Conservation (phyloP, 2,113 vertebrate species). For the Sinocyclocheilus anophthalmus region DNA sequence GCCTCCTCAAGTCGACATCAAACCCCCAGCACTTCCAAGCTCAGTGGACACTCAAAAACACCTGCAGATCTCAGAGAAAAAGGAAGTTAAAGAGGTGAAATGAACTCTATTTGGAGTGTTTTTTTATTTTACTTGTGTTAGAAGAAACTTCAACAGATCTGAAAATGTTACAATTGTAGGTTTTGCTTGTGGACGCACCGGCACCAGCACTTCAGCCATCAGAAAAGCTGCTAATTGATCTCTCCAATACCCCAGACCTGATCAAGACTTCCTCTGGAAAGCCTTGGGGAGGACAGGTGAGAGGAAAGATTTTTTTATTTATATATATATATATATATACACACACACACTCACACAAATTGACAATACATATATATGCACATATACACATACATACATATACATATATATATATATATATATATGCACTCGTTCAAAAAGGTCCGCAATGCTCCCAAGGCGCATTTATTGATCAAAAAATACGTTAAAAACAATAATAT, state of each 20-base stretch:
- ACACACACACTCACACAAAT: too few species aligned
- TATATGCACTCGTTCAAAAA: neutral
- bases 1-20: neutral
- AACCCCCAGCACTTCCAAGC: constrained; percentile 41
- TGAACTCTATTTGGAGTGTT: neutral
- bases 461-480: neutral
- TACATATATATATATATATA: neutral
- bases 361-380: too few species aligned
- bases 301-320: neutral
- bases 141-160: neutral
- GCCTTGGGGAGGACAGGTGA: constrained; percentile 62
- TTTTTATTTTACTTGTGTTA: neutral
- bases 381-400: too few species aligned
- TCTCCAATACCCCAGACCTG: constrained; percentile 76
- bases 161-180: constrained; percentile 55
- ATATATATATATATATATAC: too few species aligned
- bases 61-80: constrained; percentile 36
- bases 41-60: constrained; percentile 42
- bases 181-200: constrained; percentile 74
- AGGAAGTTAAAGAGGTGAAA: constrained; percentile 61
- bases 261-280: constrained; percentile 67
- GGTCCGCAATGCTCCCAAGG: neutral
- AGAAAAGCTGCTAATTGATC: constrained; percentile 78
- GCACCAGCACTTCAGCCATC: constrained; percentile 62
- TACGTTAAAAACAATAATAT: neutral